Evolutionary conservation across 1,140 invertebrate species (phyloP).

Genomic region (Vollenhovia emeryi): DNA sequence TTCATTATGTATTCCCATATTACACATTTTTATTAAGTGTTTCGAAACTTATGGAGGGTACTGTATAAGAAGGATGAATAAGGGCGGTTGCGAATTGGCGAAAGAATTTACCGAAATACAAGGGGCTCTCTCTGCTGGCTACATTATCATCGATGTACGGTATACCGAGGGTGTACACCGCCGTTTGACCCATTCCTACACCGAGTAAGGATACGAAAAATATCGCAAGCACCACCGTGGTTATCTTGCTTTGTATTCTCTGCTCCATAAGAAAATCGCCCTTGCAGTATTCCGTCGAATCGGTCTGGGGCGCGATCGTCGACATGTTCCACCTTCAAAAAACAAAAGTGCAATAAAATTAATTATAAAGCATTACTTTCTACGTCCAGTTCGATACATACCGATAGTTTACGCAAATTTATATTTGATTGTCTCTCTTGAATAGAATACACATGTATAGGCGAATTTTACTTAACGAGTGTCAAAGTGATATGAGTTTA

Average conservation of each 20-base stretch:
- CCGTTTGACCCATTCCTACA: conserved; percentile 96
- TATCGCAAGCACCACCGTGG: conserved; percentile 92
- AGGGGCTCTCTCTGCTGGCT: conserved; percentile 95
- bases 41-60: too few relatives aligned
- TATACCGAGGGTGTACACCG: conserved; percentile 96
- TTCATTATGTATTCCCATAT: too few relatives aligned
- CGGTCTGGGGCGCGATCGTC: conserved; percentile 66
- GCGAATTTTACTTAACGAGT: neutral
- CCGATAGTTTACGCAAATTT: neutral
- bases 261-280: conserved; percentile 87
- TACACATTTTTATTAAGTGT: too few relatives aligned
- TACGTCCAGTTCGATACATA: neutral
- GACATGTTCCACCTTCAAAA: conserved; percentile 74
- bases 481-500: neutral
- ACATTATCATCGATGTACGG: conserved; percentile 98
- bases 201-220: conserved; percentile 95
- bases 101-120: conserved; percentile 93
- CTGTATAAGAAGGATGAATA: neutral
- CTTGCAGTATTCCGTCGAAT: conserved; percentile 84
- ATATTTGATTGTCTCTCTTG: neutral
- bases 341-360: neutral
- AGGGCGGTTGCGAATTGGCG: neutral
- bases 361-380: neutral
- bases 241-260: conserved; percentile 90
- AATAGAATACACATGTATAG: neutral